phyloP scores from a whole-genome alignment of 2,797 vertebrate species.

The Dicrostonyx torquatus region DNA sequence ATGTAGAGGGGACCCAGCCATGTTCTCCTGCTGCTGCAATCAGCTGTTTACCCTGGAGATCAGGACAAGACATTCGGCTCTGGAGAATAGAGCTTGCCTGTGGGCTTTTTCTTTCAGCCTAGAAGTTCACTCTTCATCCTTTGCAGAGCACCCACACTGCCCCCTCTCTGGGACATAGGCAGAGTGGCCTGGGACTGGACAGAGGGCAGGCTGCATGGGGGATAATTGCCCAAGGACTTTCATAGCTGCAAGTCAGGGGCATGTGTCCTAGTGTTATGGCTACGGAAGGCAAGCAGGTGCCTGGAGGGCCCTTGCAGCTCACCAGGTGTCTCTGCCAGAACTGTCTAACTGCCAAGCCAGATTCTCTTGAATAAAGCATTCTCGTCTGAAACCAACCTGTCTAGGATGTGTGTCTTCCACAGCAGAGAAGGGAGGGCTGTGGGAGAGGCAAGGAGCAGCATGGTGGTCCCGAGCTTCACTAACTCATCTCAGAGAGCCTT shows the following conservation, averaged over 20 bases:
- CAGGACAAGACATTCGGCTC: neutral
- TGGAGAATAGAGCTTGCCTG: neutral
- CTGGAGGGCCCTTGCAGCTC: neutral
- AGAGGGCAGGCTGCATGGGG: neutral
- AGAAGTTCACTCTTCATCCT: neutral
- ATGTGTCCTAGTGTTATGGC: neutral
- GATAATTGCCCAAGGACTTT: neutral
- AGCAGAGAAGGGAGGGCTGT: rapidly evolving
- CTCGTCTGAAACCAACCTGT: slow-evolving; percentile 64
- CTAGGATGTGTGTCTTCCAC: neutral
- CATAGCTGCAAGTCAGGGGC: neutral
- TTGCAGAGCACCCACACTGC: neutral
- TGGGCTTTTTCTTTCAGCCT: neutral
- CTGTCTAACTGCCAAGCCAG: slow-evolving; percentile 67
- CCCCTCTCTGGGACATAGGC: slow-evolving; percentile 33
- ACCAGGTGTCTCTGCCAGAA: neutral
- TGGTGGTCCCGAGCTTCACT: neutral
- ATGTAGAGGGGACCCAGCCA: neutral
- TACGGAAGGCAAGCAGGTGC: neutral
- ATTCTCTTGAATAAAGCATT: slow-evolving; percentile 82
- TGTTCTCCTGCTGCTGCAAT: neutral
- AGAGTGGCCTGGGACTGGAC: neutral
- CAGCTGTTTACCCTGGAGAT: neutral
- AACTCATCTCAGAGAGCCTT: neutral
- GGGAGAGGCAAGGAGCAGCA: too few relatives aligned